These are phyloP conservation scores for Rhinoderma darwinii DNA, from an alignment of 2,113 vertebrate species.

Conservation along the genomic window DNA sequence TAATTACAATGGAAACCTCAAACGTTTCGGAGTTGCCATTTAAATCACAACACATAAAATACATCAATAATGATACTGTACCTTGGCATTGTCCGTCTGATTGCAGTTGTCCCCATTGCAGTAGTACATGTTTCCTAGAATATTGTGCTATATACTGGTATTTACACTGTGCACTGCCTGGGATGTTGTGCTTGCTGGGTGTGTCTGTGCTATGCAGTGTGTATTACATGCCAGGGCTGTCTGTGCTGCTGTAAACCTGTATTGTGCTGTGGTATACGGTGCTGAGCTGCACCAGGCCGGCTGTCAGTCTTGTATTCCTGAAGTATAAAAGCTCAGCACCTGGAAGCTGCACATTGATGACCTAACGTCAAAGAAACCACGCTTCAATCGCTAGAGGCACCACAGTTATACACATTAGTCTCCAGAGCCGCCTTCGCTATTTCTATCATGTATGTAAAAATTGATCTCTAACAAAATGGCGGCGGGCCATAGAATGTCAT, in stretches of 20 bases:
- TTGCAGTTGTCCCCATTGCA: constrained; percentile 56
- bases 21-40: too few species aligned
- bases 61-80: neutral
- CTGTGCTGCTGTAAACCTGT: neutral
- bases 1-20: too few species aligned
- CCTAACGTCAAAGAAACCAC: neutral
- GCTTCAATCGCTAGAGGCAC: neutral
- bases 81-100: constrained; percentile 57
- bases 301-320: neutral
- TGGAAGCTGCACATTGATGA: constrained; percentile 16
- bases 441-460: neutral
- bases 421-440: neutral
- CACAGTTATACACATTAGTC: neutral
- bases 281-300: neutral
- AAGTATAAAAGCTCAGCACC: neutral
- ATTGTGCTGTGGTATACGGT: neutral
- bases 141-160: neutral
- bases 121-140: constrained; percentile 46
- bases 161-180: neutral
- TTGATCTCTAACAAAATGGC: constrained; percentile 7
- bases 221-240: neutral
- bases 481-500: neutral
- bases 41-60: neutral
- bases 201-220: neutral
- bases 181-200: neutral